Evolutionary conservation across 1,140 invertebrate genomes (phyloP), one percentile per base, ranked within the genome.

Genomic region (Metaphire vulgaris): DNA sequence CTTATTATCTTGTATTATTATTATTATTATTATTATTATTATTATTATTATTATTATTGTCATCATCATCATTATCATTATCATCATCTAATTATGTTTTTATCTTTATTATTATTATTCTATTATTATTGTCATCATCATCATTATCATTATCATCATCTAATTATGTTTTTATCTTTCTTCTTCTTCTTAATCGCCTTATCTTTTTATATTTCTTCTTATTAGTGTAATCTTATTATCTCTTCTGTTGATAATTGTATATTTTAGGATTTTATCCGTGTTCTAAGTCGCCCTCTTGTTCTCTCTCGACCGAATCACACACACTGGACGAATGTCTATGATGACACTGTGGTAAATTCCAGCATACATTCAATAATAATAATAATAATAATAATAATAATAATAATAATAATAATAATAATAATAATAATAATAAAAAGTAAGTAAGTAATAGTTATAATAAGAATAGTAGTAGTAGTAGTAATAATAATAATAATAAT

Each of bases 251-350:
- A 56, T 12, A 12, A 56, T 56, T 56, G 41, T 56, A 12, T 56
- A 56, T 56, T 21, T 6, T 56, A 86, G 85, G 79, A 86, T 79
- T 86, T 85, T 74, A 81, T 86, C 66, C 81, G 82, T 72, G 83
- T 86, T 33, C 70, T 85, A 72, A 85, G 85, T 72, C 79, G 83
- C 2, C 85, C 83, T 0, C 80, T 85, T 79, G 83, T 82, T 0
- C 80, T 83, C 32, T 65, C 79, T 12, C 76, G 78, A 16, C 75
- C 77, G 32, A 64, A 79, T 1, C 81, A 84, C 32, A 76, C 77
- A 14, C 81, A 83, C n/a, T 85, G 83, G 83, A 85, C 83, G 28
- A 80, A 81, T 21, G 79, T 84, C 16, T 86, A 86, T 79, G 78
- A 81, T 26, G 83, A 85, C 33, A 73, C 41, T 56, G 41, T 56